Base-by-base conservation (phyloP, 2,797 vertebrate genomes). In the Nasua narica region DNA sequence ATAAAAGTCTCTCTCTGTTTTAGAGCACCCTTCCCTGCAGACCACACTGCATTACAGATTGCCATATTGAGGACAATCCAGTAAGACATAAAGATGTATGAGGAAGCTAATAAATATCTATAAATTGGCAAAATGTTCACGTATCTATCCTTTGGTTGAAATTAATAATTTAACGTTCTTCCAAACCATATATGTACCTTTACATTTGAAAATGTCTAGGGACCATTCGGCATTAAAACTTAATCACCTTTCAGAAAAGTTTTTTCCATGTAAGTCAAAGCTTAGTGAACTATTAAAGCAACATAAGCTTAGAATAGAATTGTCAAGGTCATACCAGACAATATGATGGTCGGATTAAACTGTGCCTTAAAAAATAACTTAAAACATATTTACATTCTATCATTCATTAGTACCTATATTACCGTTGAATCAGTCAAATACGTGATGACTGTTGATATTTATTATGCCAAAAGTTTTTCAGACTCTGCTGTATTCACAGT, bases 171-270 rank as follows among this genome's bases (percentile, higher is more conserved):
- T 54, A 56, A 90, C 11, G 4, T 29, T 84, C 84, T 95, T 89
- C 48, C 35, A 67, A 96, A 72, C 7, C 32, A 52, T 94, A 48
- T 10, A 0, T 69, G 56, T 76, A 46, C 86, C 65, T 82, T 79
- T 60, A 81, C 29, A 96, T 87, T 15, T 78, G 86, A 90, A 92
- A 92, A 92, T n/a, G 58, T 95, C 79, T 77, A 93, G 65, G 65
- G 92, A 93, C 87, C 83, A 94, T 95, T 93, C 23, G 50, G 16
- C 90, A 94, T 84, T 96, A 93, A 97, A 97, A 96, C 60, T 27
- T 90, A 90, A 77, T 95, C 97, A 90, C 85, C 92, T 46, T 9
- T 83, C 19, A 94, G 86, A 90, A 93, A 96, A 96, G 10, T 48
- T 29, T 90, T 69, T 84, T 95, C 32, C 62, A 67, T 37, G 5